Conservation (phyloP, 2,113 vertebrate species). For the Dipodomys ordii region DNA sequence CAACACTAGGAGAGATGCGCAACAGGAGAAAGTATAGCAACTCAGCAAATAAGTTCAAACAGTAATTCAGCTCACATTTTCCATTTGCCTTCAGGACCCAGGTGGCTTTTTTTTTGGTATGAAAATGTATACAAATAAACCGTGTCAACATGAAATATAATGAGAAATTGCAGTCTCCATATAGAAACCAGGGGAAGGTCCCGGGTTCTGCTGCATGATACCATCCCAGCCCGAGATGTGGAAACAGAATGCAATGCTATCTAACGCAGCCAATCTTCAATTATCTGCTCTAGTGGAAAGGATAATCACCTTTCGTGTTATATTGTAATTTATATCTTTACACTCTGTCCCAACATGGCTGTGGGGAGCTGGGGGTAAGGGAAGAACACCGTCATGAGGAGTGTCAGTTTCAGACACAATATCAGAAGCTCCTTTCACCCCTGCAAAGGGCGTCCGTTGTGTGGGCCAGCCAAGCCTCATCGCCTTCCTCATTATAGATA, state of each 20-base stretch:
- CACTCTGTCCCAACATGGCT: not conserved
- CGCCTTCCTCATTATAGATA: not conserved
- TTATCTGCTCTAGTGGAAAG: conserved; percentile 57
- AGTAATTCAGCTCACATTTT: conserved; percentile 50
- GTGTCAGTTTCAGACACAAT: not conserved
- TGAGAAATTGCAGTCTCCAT: not conserved
- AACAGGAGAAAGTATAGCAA: not conserved
- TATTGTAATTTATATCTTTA: conserved; percentile 17
- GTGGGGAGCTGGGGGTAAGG: not conserved
- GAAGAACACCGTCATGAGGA: not conserved
- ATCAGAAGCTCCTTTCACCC: not conserved
- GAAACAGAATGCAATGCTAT: not conserved
- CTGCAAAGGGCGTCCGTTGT: not conserved
- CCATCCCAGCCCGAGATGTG: not conserved
- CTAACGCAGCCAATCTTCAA: not conserved
- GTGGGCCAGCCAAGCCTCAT: rapidly evolving
- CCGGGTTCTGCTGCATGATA: too few relatives aligned
- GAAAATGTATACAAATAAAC: conserved; percentile 12
- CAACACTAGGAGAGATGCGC: not conserved
- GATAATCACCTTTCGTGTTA: conserved; percentile 41
- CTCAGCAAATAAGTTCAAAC: conserved; percentile 14
- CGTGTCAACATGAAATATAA: not conserved
- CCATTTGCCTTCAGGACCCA: conserved; percentile 43
- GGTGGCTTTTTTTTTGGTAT: not conserved
- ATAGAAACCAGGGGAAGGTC: not conserved